A percentile compares a stretch with the other conserved stretches of the same genome.
Conservation (phyloP, 2,113 vertebrate species). For the Lepus timidus region DNA sequence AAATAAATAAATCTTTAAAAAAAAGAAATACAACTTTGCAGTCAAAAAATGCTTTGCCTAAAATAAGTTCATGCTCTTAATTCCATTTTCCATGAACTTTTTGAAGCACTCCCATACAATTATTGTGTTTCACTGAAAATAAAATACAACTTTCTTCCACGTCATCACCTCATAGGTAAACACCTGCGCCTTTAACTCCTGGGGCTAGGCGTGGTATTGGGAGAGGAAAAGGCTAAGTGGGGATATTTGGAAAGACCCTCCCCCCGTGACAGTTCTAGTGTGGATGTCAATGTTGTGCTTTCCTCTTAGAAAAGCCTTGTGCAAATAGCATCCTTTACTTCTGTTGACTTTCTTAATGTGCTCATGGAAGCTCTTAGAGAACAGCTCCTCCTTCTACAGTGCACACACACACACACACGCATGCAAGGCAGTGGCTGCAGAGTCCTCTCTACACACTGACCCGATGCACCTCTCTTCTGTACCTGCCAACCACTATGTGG, state of each 20-base stretch:
- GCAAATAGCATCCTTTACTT: constrained; percentile 55
- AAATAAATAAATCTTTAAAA: too few species aligned
- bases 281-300: constrained; percentile 53
- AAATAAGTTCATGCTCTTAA: too few species aligned
- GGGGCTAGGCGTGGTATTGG: not conserved
- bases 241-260: constrained; percentile 66
- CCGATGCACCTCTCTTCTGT: not conserved
- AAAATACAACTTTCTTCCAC: not conserved
- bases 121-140: too few species aligned
- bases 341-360: constrained; percentile 41
- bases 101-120: too few species aligned
- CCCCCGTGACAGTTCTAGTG: constrained; percentile 59
- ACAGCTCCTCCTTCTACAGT: not conserved
- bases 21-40: too few species aligned
- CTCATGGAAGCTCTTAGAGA: not conserved
- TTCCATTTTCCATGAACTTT: too few species aligned
- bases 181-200: constrained; percentile 41
- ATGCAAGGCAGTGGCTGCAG: not conserved
- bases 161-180: not conserved
- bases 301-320: constrained; percentile 57
- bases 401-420: not conserved
- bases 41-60: too few species aligned
- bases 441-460: not conserved
- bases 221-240: not conserved
- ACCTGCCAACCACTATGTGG: not conserved